Evolutionary conservation across 2,113 vertebrate genomes (phyloP), one percentile per base, ranked within the genome.

Genomic region (Entelurus aequoreus): DNA sequence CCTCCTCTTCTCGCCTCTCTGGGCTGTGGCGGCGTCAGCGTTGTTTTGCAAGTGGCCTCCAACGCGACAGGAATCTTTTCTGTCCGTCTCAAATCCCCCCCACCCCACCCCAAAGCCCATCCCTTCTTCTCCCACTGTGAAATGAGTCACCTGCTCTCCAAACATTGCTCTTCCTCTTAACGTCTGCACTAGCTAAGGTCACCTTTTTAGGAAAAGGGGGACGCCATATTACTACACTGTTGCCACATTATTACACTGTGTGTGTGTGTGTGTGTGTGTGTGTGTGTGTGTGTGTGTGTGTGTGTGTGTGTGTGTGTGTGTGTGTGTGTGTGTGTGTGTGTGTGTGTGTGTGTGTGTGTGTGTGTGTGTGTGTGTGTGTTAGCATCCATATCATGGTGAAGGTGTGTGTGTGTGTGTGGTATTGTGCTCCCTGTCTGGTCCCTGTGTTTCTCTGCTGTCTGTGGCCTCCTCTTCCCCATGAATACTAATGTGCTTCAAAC

Each of bases 401-500:
- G 60, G 60, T 65, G 53, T 75, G 68, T 60, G 66, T 68, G 54
- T 66, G 49, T 76, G 73, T 75, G 77, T 70, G 71, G 68, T 79
- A 60, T 81, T 79, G 64, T 82, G 80, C 75, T 83, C 80, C 73
- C 71, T 80, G 82, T 87, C 86, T 85, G 78, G 81, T 86, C 84
- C 80, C 78, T 85, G 78, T 84, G 84, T 82, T 86, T 86, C 85
- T 80, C 84, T 85, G 82, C 87, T 87, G 87, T 88, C 87, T 88
- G 87, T 86, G 87, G 87, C 83, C 87, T 87, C 87, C 81, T 88
- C 87, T 88, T 88, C 85, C 77, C 79, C 79, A 88, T 88, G 87
- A 88, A 88, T 88, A 88, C 87, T 88, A 88, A 88, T 88, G 87
- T 73, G 87, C 81, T 85, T 87, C 87, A 88, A 88, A 85, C 87